Conservation (phyloP, 2,113 vertebrate species). For the Stegastes partitus region DNA sequence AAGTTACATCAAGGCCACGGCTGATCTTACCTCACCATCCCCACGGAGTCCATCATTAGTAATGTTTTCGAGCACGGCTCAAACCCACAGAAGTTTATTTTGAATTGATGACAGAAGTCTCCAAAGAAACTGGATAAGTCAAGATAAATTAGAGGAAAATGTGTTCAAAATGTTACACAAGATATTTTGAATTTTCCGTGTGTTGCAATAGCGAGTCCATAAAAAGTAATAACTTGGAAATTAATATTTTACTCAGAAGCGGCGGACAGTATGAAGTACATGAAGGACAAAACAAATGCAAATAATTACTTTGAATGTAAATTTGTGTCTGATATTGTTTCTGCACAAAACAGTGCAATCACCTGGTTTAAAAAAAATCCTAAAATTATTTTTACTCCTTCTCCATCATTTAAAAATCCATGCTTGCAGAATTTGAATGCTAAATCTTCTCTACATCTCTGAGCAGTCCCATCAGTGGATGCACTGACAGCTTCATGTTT, state of each 20-base stretch:
- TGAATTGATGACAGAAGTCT: constrained; percentile 19
- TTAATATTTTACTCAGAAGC: background rate
- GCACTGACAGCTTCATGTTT: background rate
- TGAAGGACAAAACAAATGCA: background rate
- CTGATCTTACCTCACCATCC: background rate
- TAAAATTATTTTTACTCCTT: too few species aligned
- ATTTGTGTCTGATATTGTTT: too few species aligned
- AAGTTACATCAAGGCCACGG: background rate
- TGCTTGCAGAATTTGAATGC: too few species aligned
- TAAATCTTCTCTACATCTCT: too few species aligned
- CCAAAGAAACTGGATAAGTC: background rate
- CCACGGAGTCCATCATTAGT: background rate
- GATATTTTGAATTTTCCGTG: constrained; percentile 5
- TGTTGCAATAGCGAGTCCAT: constrained; percentile 1
- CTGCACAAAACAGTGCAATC: too few species aligned
- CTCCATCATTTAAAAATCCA: too few species aligned
- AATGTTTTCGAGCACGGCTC: constrained; percentile 15
- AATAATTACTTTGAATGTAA: too few species aligned
- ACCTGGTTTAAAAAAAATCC: too few species aligned
- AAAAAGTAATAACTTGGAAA: background rate
- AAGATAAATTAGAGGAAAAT: constrained; percentile 1
- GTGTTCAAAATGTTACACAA: background rate
- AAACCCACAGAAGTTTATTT: constrained; percentile 31
- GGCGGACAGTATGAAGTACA: background rate
- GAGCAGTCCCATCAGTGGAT: too few species aligned